Evolutionary conservation across 2,797 vertebrate genomes (phyloP), one percentile per base, ranked within the genome.

Genomic region (Sebastes wilsoni): DNA sequence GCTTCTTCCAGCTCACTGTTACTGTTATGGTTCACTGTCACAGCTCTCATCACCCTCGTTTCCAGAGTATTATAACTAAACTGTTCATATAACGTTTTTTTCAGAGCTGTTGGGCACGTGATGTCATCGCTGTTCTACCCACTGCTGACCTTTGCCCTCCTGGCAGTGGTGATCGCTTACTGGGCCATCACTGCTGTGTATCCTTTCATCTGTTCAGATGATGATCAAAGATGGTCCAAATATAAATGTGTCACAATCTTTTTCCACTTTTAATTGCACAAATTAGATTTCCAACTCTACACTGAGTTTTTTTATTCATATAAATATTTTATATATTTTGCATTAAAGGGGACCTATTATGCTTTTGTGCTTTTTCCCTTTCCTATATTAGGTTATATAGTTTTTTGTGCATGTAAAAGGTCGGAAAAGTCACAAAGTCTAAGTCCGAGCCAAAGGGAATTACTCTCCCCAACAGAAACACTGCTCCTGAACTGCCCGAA

Each of bases 141-240:
- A 0, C 84, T 99, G 77, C 94, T 97, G 93, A 99, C 98, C 20
- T 99, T 99, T 89, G 89, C 94, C 87, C 94, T 99, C 38, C 81
- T 99, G 59, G 96, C 97, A 16, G 94, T 99, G 81, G 97, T 97
- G 81, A 98, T 99, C 2, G 97, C 97, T 6, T 99, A 99, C 92
- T 99, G 98, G 98, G 97, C 97, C 74, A 94, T 97, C 93, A 99
- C 97, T 0, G 97, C 98, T 0, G 97, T 99, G 98, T 99, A 99
- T 99, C 98, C 96, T 93, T 92, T 34, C 20, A 62, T 16, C 46
- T 36, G 49, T 78, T 25, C 18, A 55, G 28, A 56, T 61, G 5
- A 11, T 32, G 16, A 54, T 23, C 18, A 55, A 54, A 46, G 14
- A 20, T 46, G 2, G 3, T 55, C 5, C 5, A 0, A 73, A 72